These are phyloP conservation scores for Rhabditoides inermis DNA, from an alignment of 2,888 invertebrate genomes.

Conservation along the genomic window DNA sequence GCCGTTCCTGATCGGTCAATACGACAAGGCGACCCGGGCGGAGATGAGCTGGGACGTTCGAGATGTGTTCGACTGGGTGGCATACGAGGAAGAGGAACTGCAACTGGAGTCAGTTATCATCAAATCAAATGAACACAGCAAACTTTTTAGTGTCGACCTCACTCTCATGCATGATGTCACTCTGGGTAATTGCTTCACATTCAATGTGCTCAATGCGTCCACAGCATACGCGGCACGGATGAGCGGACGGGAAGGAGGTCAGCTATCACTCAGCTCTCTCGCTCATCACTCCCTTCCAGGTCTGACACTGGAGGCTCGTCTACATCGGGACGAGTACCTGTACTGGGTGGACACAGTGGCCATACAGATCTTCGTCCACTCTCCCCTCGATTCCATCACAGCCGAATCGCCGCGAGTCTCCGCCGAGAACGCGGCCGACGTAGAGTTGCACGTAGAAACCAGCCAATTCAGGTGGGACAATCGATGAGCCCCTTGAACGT, in stretches of 20 bases:
- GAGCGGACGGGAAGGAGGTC: slow-evolving; percentile 21
- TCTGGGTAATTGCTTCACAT: slow-evolving; percentile 34
- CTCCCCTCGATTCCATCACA: slow-evolving; percentile 22
- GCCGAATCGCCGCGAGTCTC: slow-evolving; percentile 31
- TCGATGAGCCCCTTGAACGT: slow-evolving; percentile 6
- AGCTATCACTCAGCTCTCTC: not conserved
- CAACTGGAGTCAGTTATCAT: slow-evolving; percentile 15
- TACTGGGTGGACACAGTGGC: slow-evolving; percentile 31
- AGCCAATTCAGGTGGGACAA: not conserved
- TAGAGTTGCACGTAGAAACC: no score
- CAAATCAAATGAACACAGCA: no score
- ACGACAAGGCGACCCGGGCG: slow-evolving; percentile 8
- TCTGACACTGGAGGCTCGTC: not conserved
- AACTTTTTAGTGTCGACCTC: no score
- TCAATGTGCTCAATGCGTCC: slow-evolving; percentile 20
- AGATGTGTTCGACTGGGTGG: slow-evolving; percentile 30
- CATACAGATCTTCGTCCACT: slow-evolving; percentile 29
- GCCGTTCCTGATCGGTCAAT: slow-evolving; percentile 24
- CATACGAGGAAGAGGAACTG: slow-evolving; percentile 28
- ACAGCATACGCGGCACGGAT: slow-evolving; percentile 14
- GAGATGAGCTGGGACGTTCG: slow-evolving; percentile 24
- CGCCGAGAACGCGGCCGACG: slow-evolving; percentile 16
- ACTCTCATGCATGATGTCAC: slow-evolving; percentile 32
- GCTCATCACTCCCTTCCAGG: not conserved
- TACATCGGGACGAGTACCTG: slow-evolving; percentile 25